phyloP scores from a whole-genome alignment of 2,888 invertebrate genomes.

The Drosophila cracens region DNA sequence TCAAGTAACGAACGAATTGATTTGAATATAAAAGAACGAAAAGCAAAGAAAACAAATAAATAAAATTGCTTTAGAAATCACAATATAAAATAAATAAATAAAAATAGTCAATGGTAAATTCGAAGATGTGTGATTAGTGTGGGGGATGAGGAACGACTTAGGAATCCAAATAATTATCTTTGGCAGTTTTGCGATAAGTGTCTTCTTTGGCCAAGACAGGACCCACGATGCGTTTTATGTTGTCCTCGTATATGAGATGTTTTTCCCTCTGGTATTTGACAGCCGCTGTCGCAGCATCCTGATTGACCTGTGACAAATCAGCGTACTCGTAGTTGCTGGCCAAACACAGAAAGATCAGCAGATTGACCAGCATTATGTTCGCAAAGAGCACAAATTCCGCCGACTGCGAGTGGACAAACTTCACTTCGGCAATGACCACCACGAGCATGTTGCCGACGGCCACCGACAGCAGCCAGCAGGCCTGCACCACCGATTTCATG shows the following conservation, averaged over 20 bases:
- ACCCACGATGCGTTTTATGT: not conserved
- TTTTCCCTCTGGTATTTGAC: not conserved
- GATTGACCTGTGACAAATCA: conserved; percentile 32
- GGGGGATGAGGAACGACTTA: not conserved
- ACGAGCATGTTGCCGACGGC: conserved; percentile 97
- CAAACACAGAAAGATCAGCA: conserved; percentile 92
- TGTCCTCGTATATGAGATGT: not conserved
- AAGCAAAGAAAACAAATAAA: not conserved
- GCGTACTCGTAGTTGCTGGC: conserved; percentile 92
- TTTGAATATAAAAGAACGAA: not conserved
- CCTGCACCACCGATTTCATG: conserved; percentile 98
- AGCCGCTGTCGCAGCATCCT: conserved; percentile 3
- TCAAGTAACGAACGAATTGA: no score
- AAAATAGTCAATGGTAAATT: not conserved
- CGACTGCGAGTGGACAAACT: conserved; percentile 86
- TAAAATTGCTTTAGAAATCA: not conserved
- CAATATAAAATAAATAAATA: not conserved
- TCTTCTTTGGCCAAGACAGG: conserved; percentile 6
- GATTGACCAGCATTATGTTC: conserved; percentile 92
- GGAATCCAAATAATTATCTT: conserved; percentile 23
- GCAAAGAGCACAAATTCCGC: conserved; percentile 95
- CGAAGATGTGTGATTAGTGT: not conserved
- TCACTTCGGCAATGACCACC: conserved; percentile 87
- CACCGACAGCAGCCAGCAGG: conserved; percentile 96
- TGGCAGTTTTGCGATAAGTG: conserved; percentile 40